Evolutionary conservation across 1,140 invertebrate genomes (phyloP).

Genomic region (Platyura marginata): DNA sequence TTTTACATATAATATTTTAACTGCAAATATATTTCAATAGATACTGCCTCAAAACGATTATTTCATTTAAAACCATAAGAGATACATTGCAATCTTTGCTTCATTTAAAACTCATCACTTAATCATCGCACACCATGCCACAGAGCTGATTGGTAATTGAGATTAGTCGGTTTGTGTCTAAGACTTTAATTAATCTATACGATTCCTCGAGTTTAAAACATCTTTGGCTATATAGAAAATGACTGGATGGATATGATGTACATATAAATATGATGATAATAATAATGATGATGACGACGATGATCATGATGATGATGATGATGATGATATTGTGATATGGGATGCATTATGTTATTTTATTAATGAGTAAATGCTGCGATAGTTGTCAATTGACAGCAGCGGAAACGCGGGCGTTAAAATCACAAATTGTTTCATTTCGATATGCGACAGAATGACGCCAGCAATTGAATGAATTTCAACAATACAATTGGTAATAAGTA

Average conservation of each 20-base stretch:
- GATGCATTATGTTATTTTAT: background rate
- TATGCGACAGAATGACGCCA: background rate
- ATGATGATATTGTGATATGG: too few species aligned
- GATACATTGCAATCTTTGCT: background rate
- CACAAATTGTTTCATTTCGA: background rate
- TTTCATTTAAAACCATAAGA: too few species aligned
- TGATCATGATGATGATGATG: too few species aligned
- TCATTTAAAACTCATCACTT: background rate
- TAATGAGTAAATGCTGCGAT: background rate
- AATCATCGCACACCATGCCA: background rate
- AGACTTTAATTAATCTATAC: background rate
- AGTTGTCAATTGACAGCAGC: slow-evolving; percentile 1
- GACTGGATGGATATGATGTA: background rate
- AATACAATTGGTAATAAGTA: slow-evolving; percentile 1
- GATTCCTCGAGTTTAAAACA: background rate
- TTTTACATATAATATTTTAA: too few species aligned
- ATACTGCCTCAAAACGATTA: too few species aligned
- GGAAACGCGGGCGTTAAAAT: slow-evolving; percentile 2
- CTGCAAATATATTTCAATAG: too few species aligned
- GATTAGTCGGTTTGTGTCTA: background rate
- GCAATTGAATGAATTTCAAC: background rate
- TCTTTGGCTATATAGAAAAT: background rate
- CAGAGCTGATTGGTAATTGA: background rate
- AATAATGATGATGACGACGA: too few species aligned
- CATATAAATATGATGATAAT: background rate